phyloP scores from a whole-genome alignment of 2,113 vertebrate species.

The Seriola quinqueradiata region DNA sequence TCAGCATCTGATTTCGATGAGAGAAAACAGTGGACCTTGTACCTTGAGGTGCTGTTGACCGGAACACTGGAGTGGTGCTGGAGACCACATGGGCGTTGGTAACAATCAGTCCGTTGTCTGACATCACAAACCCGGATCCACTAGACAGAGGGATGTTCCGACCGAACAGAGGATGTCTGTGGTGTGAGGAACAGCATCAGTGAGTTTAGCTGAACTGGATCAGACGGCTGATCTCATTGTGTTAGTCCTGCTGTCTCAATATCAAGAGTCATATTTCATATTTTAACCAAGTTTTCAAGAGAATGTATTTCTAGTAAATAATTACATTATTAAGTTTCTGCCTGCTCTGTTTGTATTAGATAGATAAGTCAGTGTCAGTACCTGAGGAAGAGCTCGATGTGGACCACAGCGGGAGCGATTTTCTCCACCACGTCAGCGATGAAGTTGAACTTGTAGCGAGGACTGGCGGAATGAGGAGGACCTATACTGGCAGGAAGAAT shows the following conservation, averaged over 20 bases:
- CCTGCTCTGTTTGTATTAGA: too few relatives aligned
- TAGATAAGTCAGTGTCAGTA: conserved; percentile 54
- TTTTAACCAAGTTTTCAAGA: too few relatives aligned
- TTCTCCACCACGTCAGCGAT: conserved; percentile 98
- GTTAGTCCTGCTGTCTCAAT: not conserved
- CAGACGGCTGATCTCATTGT: not conserved
- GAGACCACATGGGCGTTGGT: conserved; percentile 95
- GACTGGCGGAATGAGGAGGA: conserved; percentile 89
- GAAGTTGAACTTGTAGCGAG: conserved; percentile 97
- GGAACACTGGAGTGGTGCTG: conserved; percentile 84
- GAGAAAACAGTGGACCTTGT: conserved; percentile 73
- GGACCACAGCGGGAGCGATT: conserved; percentile 96
- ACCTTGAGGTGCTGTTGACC: conserved; percentile 92
- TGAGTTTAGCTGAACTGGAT: not conserved
- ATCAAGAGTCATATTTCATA: not conserved
- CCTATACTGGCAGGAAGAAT: conserved; percentile 91
- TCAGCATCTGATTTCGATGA: too few relatives aligned
- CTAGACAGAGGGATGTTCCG: conserved; percentile 92
- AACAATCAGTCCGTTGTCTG: conserved; percentile 91
- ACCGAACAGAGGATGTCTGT: conserved; percentile 92
- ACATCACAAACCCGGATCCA: conserved; percentile 95
- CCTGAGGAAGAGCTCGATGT: conserved; percentile 96
- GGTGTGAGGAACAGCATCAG: not conserved
- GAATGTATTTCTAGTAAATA: too few relatives aligned
- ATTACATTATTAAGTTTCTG: too few relatives aligned